phyloP scores from a whole-genome alignment of 2,888 invertebrate species.

The Plemyria rubiginata region DNA sequence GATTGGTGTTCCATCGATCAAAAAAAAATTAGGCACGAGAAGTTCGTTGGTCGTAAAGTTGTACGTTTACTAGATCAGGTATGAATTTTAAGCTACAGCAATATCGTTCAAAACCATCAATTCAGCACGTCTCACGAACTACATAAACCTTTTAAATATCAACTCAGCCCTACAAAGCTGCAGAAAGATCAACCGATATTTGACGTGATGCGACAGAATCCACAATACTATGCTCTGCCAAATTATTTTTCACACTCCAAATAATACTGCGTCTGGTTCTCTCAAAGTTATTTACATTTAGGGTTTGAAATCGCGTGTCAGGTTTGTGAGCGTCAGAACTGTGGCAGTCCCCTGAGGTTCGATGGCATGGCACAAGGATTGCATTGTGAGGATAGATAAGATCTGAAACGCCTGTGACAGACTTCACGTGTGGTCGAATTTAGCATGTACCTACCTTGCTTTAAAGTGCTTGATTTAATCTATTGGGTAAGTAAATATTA shows the following conservation, averaged over 20 bases:
- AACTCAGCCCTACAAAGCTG: conserved; percentile 14
- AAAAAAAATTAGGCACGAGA: too few relatives aligned
- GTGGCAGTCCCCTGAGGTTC: conserved; percentile 53
- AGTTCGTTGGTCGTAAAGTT: too few relatives aligned
- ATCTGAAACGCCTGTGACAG: conserved; percentile 63
- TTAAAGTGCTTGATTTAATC: conserved; percentile 32
- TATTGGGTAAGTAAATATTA: conserved; percentile 17
- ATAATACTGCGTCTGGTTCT: conserved; percentile 43
- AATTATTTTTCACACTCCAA: conserved; percentile 18
- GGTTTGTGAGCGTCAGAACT: conserved; percentile 35
- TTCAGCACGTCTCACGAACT: background rate
- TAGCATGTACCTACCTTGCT: conserved; percentile 45
- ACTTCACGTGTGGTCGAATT: conserved; percentile 71
- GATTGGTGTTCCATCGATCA: too few relatives aligned
- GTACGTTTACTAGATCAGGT: too few relatives aligned
- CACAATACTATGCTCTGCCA: conserved; percentile 34
- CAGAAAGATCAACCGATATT: conserved; percentile 20
- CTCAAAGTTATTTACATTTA: conserved; percentile 25
- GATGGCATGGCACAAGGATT: conserved; percentile 55
- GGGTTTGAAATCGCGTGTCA: conserved; percentile 41
- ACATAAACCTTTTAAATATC: conserved; percentile 7
- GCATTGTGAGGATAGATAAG: conserved; percentile 68
- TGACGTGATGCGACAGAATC: conserved; percentile 36
- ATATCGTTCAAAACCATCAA: background rate
- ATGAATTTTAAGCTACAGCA: background rate